Percentiles rank a stretch among this genome's conserved stretches.
phyloP scores from a whole-genome alignment of 2,113 vertebrate genomes.

The Astur gentilis region DNA sequence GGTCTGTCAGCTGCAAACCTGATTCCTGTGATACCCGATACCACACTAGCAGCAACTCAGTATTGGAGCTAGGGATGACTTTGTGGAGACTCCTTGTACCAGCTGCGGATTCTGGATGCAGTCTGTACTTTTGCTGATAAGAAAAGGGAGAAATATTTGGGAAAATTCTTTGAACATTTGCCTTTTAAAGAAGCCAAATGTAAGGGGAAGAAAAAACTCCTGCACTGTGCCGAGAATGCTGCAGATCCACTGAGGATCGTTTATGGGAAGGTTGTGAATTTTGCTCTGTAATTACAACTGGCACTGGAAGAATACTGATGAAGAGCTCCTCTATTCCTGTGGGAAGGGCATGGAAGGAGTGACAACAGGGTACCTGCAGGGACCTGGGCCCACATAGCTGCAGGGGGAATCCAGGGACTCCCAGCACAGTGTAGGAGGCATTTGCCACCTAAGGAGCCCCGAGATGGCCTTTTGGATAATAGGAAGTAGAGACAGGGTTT shows the following conservation, averaged over 20 bases:
- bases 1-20: neutral
- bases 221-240: rapidly evolving
- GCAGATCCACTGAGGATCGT: neutral
- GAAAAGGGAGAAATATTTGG: neutral
- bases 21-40: neutral
- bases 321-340: neutral
- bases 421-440: neutral
- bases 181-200: neutral
- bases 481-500: neutral
- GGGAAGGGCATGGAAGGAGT: neutral
- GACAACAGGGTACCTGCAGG: neutral
- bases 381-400: neutral
- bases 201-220: neutral
- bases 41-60: neutral
- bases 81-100: neutral
- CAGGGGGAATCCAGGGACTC: neutral
- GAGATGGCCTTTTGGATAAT: neutral
- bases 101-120: neutral
- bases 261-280: neutral
- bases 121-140: neutral
- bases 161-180: neutral
- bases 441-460: neutral
- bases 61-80: neutral
- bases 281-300: neutral
- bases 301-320: neutral